These are phyloP conservation scores for Meiosimyza decipiens DNA, from an alignment of 2,888 invertebrate genomes.

Conservation along the genomic window DNA sequence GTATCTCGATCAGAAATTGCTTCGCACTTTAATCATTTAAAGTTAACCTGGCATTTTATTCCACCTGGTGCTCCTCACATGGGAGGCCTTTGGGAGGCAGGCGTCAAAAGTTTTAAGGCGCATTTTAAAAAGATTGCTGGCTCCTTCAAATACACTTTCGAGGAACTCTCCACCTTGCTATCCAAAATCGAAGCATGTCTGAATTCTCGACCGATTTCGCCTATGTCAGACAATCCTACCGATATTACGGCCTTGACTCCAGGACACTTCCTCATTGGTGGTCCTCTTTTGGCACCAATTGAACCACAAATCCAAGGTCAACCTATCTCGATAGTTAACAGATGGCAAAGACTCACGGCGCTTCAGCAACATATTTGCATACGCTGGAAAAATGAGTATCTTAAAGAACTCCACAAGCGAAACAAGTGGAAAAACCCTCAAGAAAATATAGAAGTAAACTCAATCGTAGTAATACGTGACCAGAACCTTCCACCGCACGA, in stretches of 20 bases:
- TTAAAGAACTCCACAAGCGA: no score
- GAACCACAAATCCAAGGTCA: slow-evolving; percentile 30
- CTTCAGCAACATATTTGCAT: no score
- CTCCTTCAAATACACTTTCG: slow-evolving; percentile 34
- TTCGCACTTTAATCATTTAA: not conserved
- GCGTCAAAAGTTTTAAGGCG: slow-evolving; percentile 37
- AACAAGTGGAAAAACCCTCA: no score
- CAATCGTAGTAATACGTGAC: no score
- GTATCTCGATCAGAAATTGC: not conserved
- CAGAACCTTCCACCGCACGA: no score
- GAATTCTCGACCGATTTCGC: slow-evolving; percentile 36
- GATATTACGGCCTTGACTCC: slow-evolving; percentile 27
- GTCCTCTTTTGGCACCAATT: slow-evolving; percentile 25
- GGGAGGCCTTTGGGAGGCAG: slow-evolving; percentile 34
- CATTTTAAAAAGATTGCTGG: slow-evolving; percentile 34
- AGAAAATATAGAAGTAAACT: no score
- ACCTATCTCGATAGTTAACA: not conserved
- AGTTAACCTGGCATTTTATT: slow-evolving; percentile 40
- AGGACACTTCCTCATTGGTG: slow-evolving; percentile 36
- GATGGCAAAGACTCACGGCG: not conserved
- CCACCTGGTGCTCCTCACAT: slow-evolving; percentile 35
- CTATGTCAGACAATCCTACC: not conserved
- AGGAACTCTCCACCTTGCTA: slow-evolving; percentile 38
- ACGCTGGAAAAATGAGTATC: no score
- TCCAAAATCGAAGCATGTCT: not conserved